Evolutionary conservation across 2,888 invertebrate species (phyloP), one percentile per base, ranked within the genome.

Genomic region (Netelia inedita): DNA sequence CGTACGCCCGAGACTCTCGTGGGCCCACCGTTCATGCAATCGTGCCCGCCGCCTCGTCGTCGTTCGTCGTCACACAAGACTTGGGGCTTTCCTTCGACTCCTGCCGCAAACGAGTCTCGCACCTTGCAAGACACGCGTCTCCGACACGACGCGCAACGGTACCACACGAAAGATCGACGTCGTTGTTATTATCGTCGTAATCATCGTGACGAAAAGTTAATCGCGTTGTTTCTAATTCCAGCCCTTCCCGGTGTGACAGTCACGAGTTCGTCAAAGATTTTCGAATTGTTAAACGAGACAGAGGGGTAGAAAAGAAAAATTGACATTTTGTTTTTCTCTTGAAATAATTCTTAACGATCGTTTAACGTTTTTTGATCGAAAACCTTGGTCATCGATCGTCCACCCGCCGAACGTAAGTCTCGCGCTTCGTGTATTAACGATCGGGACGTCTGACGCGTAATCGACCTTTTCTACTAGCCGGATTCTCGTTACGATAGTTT

Each of bases 101-200:
- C 90, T 84, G 91, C 90, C 92, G 92, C 94, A 93, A 93, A 94
- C 93, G 93, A 91, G 93, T 91, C 91, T 92, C 92, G 93, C 90
- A 92, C 93, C 91, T 91, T 93, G 93, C 88, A 90, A 91, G 89
- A 91, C 89, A 92, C 92, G 92, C 93, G 92, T 93, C 93, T 91
- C 89, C 85, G 73, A 78, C 82, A 82, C 82, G 23, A 63, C 21
- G 46, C 53, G 23, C 41, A 65, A n/a, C 59, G 23, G 57, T 55
- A 55, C 46, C 35, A 28, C 35, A 28, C n/a, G 68, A 57, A 11
- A 23, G 69, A 53, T 21, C 50, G 11, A 65, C 46, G 19, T 66
- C 28, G 50, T 76, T 59, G 19, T 55, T 10, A 21, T 65, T 63
- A n/a, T 68, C 43, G 3, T 74, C 19, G 10, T 63, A 41, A 19